Percentiles rank a stretch among this genome's conserved stretches.
Conservation (phyloP, 2,113 vertebrate species). For the Dromas ardeola region DNA sequence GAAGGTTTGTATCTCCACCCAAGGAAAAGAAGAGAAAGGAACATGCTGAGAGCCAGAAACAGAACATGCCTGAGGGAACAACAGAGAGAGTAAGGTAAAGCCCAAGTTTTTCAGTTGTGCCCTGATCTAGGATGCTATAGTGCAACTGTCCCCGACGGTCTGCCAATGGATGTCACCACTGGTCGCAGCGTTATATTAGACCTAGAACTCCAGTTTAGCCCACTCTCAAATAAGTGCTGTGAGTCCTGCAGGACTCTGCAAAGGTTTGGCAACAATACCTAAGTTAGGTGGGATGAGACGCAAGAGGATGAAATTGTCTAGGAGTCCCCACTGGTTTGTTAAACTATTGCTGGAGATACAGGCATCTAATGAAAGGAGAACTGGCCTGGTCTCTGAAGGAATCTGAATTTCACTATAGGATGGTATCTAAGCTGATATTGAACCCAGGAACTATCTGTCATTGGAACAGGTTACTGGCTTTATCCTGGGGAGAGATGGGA, state of each 20-base stretch:
- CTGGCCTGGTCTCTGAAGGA: background rate
- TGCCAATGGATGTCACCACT: background rate
- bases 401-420: background rate
- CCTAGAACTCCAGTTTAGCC: background rate
- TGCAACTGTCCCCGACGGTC: fast-evolving
- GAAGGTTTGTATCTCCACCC: background rate
- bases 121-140: background rate
- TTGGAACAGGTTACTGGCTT: background rate
- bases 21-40: background rate
- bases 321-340: background rate
- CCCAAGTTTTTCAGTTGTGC: background rate
- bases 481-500: background rate
- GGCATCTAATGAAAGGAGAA: background rate
- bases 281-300: background rate
- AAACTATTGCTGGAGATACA: background rate
- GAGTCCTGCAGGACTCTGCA: background rate
- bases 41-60: background rate
- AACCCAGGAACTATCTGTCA: background rate
- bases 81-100: background rate
- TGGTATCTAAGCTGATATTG: background rate
- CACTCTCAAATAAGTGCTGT: background rate
- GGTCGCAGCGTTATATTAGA: background rate
- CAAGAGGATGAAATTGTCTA: background rate
- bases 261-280: background rate
- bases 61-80: background rate